These are phyloP conservation scores for Drosophila malerkotliana DNA, from an alignment of 1,140 invertebrate genomes.

Conservation along the genomic window DNA sequence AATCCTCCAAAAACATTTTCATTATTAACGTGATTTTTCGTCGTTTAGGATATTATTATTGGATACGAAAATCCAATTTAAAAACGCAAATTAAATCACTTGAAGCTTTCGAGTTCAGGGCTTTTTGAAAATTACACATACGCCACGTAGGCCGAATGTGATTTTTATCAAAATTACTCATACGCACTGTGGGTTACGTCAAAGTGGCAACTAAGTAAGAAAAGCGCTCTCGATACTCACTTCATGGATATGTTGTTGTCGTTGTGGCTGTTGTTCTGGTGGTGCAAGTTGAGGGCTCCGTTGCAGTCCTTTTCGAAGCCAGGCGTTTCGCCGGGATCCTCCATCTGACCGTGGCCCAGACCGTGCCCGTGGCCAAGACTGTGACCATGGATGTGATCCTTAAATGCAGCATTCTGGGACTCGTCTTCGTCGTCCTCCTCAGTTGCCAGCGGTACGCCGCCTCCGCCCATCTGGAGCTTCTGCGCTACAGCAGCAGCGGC, in stretches of 20 bases:
- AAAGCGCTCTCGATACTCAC: conserved; percentile 54
- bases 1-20: too few relatives aligned
- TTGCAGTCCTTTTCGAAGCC: conserved; percentile 78
- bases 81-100: background rate
- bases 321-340: conserved; percentile 52
- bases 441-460: conserved; percentile 13
- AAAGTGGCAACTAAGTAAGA: too few relatives aligned
- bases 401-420: conserved; percentile 38
- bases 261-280: conserved; percentile 54
- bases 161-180: background rate
- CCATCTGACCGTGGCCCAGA: conserved; percentile 23
- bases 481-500: conserved; percentile 61
- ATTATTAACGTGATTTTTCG: too few relatives aligned
- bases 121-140: background rate
- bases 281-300: conserved; percentile 73
- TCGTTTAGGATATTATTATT: too few relatives aligned
- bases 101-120: background rate
- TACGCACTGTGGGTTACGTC: background rate
- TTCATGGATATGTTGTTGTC: conserved; percentile 82
- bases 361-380: conserved; percentile 2
- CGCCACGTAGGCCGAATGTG: background rate
- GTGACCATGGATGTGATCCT: conserved; percentile 36
- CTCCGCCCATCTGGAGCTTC: conserved; percentile 45
- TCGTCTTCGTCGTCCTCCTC: conserved; percentile 46
- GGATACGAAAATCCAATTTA: background rate